Evolutionary conservation across 2,797 vertebrate species (phyloP), one percentile per base, ranked within the genome.

Genomic region (Chloroceryle amazona): DNA sequence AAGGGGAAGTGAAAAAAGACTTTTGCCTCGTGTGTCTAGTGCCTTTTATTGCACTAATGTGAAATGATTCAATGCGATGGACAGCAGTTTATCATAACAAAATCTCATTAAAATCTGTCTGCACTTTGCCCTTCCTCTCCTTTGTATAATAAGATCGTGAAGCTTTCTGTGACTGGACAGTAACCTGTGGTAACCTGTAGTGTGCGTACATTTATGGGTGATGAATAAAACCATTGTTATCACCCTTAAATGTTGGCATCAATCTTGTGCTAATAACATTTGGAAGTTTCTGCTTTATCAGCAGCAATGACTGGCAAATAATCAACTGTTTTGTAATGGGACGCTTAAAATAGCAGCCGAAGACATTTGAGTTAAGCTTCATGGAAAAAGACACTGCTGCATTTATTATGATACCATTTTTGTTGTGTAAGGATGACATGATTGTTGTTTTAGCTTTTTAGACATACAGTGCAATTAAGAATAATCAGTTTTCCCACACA

Each of bases 61-160:
- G 95, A 98, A 97, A 87, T 97, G 72, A 98, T 98, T 98, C 14
- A 25, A 96, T 97, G 95, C 95, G 96, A 98, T 97, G 94, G 94
- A 97, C 90, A 97, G 89, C 91, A 97, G 94, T 97, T 98, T 97
- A 98, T 98, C 97, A 98, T 98, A 98, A 98, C 98, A 98, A 95
- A 95, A 97, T 98, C 97, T 98, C 97, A 98, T 98, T 97, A 98
- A 98, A 96, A 96, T 97, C 96, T 96, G 61, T 97, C 55, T 97
- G 94, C 78, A 91, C 92, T 98, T 97, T 96, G 95, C 95, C 72
- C 94, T 96, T 94, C 61, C 63, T 96, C 85, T 97, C 60, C 94
- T 96, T 97, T 98, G 95, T 96, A 84, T 82, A 96, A 93, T 81
- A 91, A 95, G 81, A 94, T 92, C 76, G 66, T 22, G 90, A 85